Conservation (phyloP, 2,113 vertebrate species). For the Ramphastos sulfuratus region DNA sequence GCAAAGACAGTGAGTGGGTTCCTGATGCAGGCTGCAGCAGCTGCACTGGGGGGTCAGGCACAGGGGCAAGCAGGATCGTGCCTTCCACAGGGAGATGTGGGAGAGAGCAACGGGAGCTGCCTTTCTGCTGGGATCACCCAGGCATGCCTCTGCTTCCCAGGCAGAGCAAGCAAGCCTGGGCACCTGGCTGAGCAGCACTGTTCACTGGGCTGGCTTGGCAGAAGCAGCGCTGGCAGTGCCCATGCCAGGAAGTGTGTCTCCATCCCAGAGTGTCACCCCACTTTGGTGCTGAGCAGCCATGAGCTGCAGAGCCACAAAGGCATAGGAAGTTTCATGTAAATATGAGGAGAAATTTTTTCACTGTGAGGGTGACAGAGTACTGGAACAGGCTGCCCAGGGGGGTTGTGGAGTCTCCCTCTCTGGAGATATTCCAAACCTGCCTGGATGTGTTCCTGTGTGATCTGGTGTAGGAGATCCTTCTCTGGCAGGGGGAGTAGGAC, state of each 20-base stretch:
- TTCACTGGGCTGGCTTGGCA: fast-evolving
- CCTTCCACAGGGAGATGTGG: not conserved
- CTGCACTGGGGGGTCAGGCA: not conserved
- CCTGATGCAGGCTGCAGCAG: not conserved
- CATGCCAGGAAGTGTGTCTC: fast-evolving
- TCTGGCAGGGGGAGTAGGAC: no score
- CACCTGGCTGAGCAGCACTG: fast-evolving
- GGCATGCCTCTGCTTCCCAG: not conserved
- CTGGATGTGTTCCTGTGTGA: no score
- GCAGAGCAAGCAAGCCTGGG: not conserved
- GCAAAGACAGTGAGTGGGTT: not conserved
- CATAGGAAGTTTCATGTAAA: no score
- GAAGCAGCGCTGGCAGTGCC: fast-evolving
- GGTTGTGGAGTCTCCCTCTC: no score
- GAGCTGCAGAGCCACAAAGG: not conserved
- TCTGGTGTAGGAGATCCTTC: no score
- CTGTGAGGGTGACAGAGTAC: no score
- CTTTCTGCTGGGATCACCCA: not conserved
- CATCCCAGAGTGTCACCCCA: fast-evolving
- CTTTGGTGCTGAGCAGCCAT: not conserved
- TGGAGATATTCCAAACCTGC: no score
- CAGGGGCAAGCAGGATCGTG: not conserved
- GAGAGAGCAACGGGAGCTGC: not conserved
- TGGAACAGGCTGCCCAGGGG: no score
- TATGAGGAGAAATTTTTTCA: no score